Base-by-base conservation (phyloP, 2,113 vertebrate species). In the Parus major region DNA sequence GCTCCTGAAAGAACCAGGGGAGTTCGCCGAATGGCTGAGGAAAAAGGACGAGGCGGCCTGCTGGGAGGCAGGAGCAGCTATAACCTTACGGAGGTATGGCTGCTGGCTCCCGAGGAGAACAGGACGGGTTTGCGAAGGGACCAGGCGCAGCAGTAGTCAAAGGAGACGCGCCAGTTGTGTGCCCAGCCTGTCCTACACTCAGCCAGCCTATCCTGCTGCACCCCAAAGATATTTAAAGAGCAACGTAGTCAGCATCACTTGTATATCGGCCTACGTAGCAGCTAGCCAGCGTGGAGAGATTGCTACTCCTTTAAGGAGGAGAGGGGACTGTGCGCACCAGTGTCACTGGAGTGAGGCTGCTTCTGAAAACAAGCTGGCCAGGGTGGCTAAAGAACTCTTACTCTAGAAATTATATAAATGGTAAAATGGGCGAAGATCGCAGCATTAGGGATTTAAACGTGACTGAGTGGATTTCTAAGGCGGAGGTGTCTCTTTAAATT, bases 401-500 rank as follows among this genome's bases (percentile, higher is more conserved):
- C 42, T 66, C 65, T 14, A 6, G 36, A 56, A 60, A 47, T 2
- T 2, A 9, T 29, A 11, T 10, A 5, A 36, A 36, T 25, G 39
- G 49, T 69, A 79, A 44, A 90, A 55, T 5, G 25, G 25, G 56
- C 53, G 41, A 31, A 63, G 35, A 53, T 63, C 42, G 28, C 23
- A 36, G 27, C 3, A 0, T 42, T 56, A 28, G 10, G 0, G 49
- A 6, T 33, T 70, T 75, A 50, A 77, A 75, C 0, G 0, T 23
- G 19, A 39, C 24, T 1, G 2, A 39, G 22, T 41, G 42, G 66
- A 16, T 29, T 80, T 72, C 15, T 39, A 44, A 35, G 50, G 33
- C 23, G 73, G 59, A 78, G n/a, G n/a, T 23, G 24, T 44, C 33
- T 77, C 64, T 95, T 65, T 72, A 60, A 46, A 68, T 57, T 90